Conservation (phyloP, 2,888 invertebrate species). For the Apamea crenata region DNA sequence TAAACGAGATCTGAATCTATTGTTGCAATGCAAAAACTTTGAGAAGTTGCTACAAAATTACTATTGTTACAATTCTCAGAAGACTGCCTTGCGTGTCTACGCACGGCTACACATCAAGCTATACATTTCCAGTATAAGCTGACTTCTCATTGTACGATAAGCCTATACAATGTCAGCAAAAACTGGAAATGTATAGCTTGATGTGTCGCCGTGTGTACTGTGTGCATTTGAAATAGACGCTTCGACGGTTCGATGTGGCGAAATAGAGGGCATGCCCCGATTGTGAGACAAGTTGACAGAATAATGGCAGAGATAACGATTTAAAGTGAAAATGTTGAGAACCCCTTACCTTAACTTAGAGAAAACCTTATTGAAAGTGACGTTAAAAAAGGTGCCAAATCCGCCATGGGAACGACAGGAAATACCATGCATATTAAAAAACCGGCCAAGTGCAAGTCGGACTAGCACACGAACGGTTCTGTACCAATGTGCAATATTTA, state of each 20-base stretch:
- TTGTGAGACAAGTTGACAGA: conserved; percentile 36
- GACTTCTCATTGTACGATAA: not conserved
- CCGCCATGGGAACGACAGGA: not conserved
- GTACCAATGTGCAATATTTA: no score
- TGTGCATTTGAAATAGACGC: conserved; percentile 53
- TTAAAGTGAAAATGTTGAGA: not conserved
- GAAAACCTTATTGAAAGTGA: not conserved
- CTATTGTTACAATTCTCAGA: conserved; percentile 60
- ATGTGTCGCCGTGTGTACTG: conserved; percentile 4
- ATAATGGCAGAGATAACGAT: conserved; percentile 26
- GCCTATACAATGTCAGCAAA: not conserved
- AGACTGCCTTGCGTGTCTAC: conserved; percentile 29
- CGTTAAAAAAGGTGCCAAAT: not conserved
- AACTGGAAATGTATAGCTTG: not conserved
- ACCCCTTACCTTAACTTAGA: not conserved
- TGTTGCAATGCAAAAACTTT: conserved; percentile 64
- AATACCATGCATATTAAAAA: not conserved
- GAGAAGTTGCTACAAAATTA: conserved; percentile 54
- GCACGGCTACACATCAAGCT: not conserved
- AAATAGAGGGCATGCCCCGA: conserved; percentile 33
- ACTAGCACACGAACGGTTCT: no score
- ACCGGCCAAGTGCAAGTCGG: no score
- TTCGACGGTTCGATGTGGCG: conserved; percentile 39
- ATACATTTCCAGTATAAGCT: not conserved
- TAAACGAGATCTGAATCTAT: conserved; percentile 68